phyloP scores from a whole-genome alignment of 2,797 vertebrate species.

The Tarsius wallacei region DNA sequence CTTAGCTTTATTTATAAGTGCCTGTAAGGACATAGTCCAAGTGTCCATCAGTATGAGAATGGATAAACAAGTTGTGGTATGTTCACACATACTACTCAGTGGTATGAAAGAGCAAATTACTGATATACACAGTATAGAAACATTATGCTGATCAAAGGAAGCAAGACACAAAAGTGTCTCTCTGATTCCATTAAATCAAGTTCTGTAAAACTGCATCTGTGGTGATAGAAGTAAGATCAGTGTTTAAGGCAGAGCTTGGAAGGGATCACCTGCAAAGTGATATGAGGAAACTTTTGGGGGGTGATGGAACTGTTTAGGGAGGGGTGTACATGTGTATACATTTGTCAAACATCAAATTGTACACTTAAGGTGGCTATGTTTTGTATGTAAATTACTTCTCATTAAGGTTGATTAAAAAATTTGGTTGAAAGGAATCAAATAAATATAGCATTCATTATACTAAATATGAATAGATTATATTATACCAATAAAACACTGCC shows the following conservation, averaged over 20 bases:
- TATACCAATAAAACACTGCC: background rate
- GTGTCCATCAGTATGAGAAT: background rate
- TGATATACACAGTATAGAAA: background rate
- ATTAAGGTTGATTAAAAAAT: conserved; percentile 7
- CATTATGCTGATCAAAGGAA: background rate
- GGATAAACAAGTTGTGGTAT: background rate
- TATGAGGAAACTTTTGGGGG: background rate
- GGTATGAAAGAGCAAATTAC: background rate
- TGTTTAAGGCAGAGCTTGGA: background rate
- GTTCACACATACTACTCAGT: background rate
- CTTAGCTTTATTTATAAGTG: background rate
- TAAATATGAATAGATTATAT: background rate
- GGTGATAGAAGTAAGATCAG: background rate
- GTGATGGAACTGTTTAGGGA: background rate
- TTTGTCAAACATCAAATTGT: conserved; percentile 36
- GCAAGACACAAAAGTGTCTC: background rate
- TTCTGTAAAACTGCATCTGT: background rate
- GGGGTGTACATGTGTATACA: background rate
- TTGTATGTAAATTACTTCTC: background rate
- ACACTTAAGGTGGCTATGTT: background rate
- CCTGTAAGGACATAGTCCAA: background rate
- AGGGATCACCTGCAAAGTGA: background rate
- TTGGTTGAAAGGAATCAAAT: conserved; percentile 9
- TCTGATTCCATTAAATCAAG: background rate
- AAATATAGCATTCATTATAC: background rate